phyloP scores from a whole-genome alignment of 2,888 invertebrate species.

The Drosophila cognata region DNA sequence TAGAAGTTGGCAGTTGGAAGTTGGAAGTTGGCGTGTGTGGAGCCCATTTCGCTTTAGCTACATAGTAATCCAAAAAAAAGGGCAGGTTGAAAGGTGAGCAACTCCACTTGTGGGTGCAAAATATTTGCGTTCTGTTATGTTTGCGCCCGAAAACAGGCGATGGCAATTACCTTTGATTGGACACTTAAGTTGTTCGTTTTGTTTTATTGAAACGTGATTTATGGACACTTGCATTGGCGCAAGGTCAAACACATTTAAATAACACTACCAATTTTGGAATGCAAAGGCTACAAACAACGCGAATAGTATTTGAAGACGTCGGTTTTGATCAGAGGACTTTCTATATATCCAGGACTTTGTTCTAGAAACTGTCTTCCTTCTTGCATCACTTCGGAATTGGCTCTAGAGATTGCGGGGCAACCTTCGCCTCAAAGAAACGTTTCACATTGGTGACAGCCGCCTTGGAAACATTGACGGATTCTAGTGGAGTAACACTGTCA shows the following conservation, averaged over 20 bases:
- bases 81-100: conserved; percentile 25
- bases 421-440: conserved; percentile 60
- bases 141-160: conserved; percentile 32
- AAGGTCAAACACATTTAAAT: conserved; percentile 46
- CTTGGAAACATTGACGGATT: conserved; percentile 29
- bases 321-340: neutral
- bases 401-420: conserved; percentile 17
- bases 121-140: conserved; percentile 45
- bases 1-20: conserved; percentile 12
- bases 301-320: neutral
- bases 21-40: conserved; percentile 73
- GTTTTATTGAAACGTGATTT: conserved; percentile 67
- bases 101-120: conserved; percentile 20
- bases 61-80: conserved; percentile 9
- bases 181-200: conserved; percentile 66
- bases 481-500: neutral
- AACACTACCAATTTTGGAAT: conserved; percentile 14
- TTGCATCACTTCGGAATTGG: too few relatives aligned
- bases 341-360: neutral
- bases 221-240: conserved; percentile 29
- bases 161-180: conserved; percentile 77
- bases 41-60: conserved; percentile 61
- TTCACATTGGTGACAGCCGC: conserved; percentile 53
- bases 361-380: neutral
- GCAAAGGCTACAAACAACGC: neutral